phyloP scores from a whole-genome alignment of 2,888 invertebrate genomes.

The Limenitis camilla region DNA sequence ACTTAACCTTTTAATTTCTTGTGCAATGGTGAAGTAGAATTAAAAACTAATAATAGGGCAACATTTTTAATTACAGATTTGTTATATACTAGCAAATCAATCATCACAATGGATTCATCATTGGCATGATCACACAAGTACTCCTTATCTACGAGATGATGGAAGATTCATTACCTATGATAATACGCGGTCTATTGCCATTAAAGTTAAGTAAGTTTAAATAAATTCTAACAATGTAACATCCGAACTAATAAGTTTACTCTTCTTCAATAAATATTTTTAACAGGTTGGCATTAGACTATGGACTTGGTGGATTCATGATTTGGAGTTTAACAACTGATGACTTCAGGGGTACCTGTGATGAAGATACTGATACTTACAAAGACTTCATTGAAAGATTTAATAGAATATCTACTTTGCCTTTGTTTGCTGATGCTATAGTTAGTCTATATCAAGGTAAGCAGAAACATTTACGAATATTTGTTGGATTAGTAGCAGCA shows the following conservation, averaged over 20 bases:
- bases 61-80: conserved; percentile 69
- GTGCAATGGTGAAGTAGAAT: too few species aligned
- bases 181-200: conserved; percentile 80
- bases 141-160: conserved; percentile 76
- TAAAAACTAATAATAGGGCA: background rate
- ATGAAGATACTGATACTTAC: conserved; percentile 60
- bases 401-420: conserved; percentile 41
- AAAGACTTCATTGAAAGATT: conserved; percentile 58
- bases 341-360: conserved; percentile 84
- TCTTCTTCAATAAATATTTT: background rate
- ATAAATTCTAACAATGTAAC: background rate
- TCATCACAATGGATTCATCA: conserved; percentile 77
- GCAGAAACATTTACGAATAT: background rate
- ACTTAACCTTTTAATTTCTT: too few species aligned
- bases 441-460: conserved; percentile 51
- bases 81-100: conserved; percentile 74
- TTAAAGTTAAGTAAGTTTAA: conserved; percentile 77
- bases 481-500: too few species aligned
- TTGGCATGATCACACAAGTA: conserved; percentile 79
- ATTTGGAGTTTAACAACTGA: conserved; percentile 93
- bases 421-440: conserved; percentile 43
- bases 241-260: background rate
- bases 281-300: conserved; percentile 35
- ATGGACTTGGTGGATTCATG: conserved; percentile 85
- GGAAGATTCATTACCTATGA: conserved; percentile 85